Conservation (phyloP, 2,797 vertebrate species). For the Trematomus bernacchii region DNA sequence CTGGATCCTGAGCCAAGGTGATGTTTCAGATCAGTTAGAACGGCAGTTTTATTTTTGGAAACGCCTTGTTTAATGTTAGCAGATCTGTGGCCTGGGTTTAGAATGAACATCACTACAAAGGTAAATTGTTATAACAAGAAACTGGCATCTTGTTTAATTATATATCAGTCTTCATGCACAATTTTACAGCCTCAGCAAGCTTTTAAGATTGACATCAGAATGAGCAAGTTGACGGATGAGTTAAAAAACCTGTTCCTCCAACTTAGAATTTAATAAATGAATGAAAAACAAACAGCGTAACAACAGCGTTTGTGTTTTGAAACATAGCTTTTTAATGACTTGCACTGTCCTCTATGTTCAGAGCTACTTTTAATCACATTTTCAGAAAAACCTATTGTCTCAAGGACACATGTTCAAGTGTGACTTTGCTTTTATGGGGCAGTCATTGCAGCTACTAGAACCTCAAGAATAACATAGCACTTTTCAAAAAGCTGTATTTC, state of each 20-base stretch:
- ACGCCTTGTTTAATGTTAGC: conserved; percentile 26
- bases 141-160: conserved; percentile 22
- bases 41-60: conserved; percentile 54
- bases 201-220: conserved; percentile 7
- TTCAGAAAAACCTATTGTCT: conserved; percentile 7
- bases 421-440: conserved; percentile 49
- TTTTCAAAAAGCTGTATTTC: conserved; percentile 16
- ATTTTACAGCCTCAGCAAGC: conserved; percentile 4
- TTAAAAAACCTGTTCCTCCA: conserved; percentile 3
- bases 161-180: neutral
- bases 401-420: conserved; percentile 25
- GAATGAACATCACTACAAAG: conserved; percentile 23
- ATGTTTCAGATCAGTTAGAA: conserved; percentile 43
- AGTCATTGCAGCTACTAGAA: conserved; percentile 12
- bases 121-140: conserved; percentile 22
- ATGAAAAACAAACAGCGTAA: conserved; percentile 7
- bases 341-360: neutral
- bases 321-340: neutral
- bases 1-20: conserved; percentile 19
- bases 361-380: conserved; percentile 11
- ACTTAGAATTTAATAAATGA: conserved; percentile 12
- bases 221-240: neutral
- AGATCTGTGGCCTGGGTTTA: conserved; percentile 42
- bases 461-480: conserved; percentile 27
- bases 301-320: neutral